Conservation (phyloP, 2,797 vertebrate genomes). For the Otolemur crassicaudatus region DNA sequence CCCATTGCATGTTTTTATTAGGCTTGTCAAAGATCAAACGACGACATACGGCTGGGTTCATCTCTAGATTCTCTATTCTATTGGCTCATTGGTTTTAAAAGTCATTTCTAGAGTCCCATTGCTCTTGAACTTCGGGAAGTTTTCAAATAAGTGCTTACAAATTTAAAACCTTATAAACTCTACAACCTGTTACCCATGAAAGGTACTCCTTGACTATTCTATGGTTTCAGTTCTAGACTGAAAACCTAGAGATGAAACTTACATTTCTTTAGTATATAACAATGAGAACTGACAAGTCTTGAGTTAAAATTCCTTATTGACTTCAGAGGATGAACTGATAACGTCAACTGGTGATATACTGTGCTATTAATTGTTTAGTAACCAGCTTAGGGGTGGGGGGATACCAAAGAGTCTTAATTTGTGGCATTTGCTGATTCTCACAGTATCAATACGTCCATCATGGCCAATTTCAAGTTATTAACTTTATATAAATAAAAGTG, state of each 20-base stretch:
- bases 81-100: not conserved
- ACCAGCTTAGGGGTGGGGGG: not conserved
- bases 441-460: not conserved
- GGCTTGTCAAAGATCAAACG: too few species aligned
- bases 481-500: not conserved
- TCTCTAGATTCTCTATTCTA: too few species aligned
- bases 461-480: conserved; percentile 39
- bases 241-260: conserved; percentile 71
- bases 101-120: not conserved
- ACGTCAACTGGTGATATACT: conserved; percentile 39
- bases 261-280: conserved; percentile 64
- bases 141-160: not conserved
- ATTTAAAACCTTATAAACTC: conserved; percentile 10
- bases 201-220: not conserved
- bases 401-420: not conserved
- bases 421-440: not conserved
- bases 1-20: too few species aligned
- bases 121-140: conserved; percentile 18
- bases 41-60: too few species aligned
- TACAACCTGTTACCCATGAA: not conserved
- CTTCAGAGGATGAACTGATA: conserved; percentile 72
- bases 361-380: conserved; percentile 33
- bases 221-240: conserved; percentile 11
- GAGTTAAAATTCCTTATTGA: conserved; percentile 58
- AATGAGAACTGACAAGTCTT: conserved; percentile 72